Evolutionary conservation across 2,113 vertebrate genomes (phyloP).

Genomic region (Oryctolagus cuniculus): DNA sequence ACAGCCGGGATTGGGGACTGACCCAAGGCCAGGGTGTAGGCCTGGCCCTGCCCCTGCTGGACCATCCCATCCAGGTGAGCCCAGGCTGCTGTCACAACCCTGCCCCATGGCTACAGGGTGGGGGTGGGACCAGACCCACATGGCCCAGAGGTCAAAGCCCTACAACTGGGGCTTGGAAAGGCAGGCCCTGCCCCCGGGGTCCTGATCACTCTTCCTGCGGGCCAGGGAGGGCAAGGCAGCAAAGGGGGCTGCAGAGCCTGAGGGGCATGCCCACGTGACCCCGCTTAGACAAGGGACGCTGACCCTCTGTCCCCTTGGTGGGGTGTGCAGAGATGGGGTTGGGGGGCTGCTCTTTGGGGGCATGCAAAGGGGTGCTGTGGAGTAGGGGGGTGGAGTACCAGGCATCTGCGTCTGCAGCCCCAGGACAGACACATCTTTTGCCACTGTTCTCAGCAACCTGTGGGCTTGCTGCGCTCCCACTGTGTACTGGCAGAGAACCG

Average conservation of each 20-base stretch:
- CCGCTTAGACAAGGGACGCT: no score
- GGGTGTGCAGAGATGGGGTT: no score
- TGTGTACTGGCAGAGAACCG: neutral
- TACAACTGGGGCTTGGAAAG: neutral
- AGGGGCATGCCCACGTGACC: fast-evolving
- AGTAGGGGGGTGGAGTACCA: no score
- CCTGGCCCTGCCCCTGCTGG: neutral
- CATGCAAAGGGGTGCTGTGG: neutral
- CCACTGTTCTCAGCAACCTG: neutral
- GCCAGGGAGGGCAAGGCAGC: neutral
- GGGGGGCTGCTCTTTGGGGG: neutral
- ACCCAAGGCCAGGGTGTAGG: no score
- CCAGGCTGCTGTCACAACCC: neutral
- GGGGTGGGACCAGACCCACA: neutral
- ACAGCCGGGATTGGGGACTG: neutral
- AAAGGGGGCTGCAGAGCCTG: neutral
- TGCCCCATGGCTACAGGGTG: no score
- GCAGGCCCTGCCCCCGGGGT: no score
- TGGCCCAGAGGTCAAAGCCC: neutral
- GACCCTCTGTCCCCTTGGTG: neutral
- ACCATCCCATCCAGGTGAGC: neutral
- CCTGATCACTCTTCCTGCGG: neutral
- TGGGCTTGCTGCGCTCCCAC: neutral
- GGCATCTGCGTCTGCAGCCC: neutral
- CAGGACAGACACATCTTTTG: neutral